Percentiles rank a stretch among this genome's conserved stretches.
These are phyloP conservation scores for Teleopsis dalmanni DNA, from an alignment of 1,140 invertebrate genomes.

Conservation along the genomic window DNA sequence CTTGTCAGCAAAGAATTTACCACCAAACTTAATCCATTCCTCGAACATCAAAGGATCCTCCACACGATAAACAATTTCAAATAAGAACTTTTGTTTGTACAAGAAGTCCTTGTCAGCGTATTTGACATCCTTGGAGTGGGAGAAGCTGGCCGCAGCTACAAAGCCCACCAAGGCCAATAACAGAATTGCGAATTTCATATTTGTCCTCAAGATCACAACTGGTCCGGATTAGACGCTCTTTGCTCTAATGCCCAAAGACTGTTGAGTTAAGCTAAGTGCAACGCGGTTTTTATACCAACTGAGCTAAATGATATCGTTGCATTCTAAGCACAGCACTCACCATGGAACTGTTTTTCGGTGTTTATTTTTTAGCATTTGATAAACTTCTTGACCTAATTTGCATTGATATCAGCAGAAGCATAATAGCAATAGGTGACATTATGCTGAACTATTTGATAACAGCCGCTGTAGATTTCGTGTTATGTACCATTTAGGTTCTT, in stretches of 20 bases:
- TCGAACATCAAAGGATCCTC: constrained; percentile 39
- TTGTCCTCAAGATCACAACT: constrained; percentile 27
- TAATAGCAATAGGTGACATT: too few species aligned
- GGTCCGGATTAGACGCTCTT: constrained; percentile 34
- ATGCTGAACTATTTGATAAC: too few species aligned
- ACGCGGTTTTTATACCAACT: constrained; percentile 22
- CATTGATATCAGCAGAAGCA: too few species aligned
- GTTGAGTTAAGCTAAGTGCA: constrained; percentile 13
- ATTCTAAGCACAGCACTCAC: too few species aligned
- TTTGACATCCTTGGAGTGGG: constrained; percentile 11
- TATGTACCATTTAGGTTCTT: too few species aligned
- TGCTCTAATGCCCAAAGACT: constrained; percentile 40
- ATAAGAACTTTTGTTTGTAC: constrained; percentile 52
- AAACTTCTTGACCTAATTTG: too few species aligned
- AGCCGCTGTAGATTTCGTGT: too few species aligned
- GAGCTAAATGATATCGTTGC: too few species aligned
- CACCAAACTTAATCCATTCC: constrained; percentile 30
- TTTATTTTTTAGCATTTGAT: too few species aligned
- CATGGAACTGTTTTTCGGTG: too few species aligned
- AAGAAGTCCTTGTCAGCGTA: constrained; percentile 35
- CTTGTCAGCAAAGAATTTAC: constrained; percentile 22
- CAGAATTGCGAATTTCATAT: constrained; percentile 33
- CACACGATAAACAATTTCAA: constrained; percentile 56
- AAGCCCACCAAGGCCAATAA: constrained; percentile 33
- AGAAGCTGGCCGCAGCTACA: constrained; percentile 23